Base-by-base conservation (phyloP, 2,888 invertebrate genomes). In the Gari tellinella region DNA sequence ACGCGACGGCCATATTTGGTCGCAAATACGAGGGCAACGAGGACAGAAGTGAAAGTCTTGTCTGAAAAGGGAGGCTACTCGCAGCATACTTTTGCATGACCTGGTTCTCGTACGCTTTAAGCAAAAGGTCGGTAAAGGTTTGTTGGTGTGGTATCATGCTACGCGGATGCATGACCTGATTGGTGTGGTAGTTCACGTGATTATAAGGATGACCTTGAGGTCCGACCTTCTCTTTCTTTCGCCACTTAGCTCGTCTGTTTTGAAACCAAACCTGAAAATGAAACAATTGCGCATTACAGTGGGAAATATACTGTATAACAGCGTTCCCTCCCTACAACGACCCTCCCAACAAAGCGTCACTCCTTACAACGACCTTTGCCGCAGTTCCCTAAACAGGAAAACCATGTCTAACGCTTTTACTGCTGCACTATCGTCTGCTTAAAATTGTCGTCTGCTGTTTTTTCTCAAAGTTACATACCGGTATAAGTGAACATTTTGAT, bases 221-320 rank as follows among this genome's bases (percentile, higher is more conserved):
- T 2, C 89, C 89, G 23, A 88, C 89, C 53, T 99, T 98, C 93
- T 99, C 99, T 93, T 98, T 98, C 94, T 99, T 99, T 75, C 99
- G 94, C 97, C 99, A 99, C 92, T 99, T 99, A 57, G 99, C 99
- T 78, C 99, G 94, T 43, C 99, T 95, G 93, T 99, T 99, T 94
- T 99, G 99, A 93, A 99, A 99, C 99, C 99, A 99, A 77, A 99
- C 99, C 99, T 99, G 95, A 21, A 88, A 86, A n/a, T 92, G 93
- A 83, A 80, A n/a, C n/a, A n/a, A n/a, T n/a, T n/a, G n/a, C n/a
- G n/a, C n/a, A 52, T 83, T 46, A 84, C 21, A 51, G 15, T 14
- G n/a, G n/a, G n/a, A n/a, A n/a, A n/a, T n/a, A n/a, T n/a, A n/a
- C n/a, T 40, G n/a, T n/a, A n/a, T n/a, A n/a, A n/a, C n/a, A n/a